Conservation (phyloP, 2,888 invertebrate species). For the Catonia carolina region DNA sequence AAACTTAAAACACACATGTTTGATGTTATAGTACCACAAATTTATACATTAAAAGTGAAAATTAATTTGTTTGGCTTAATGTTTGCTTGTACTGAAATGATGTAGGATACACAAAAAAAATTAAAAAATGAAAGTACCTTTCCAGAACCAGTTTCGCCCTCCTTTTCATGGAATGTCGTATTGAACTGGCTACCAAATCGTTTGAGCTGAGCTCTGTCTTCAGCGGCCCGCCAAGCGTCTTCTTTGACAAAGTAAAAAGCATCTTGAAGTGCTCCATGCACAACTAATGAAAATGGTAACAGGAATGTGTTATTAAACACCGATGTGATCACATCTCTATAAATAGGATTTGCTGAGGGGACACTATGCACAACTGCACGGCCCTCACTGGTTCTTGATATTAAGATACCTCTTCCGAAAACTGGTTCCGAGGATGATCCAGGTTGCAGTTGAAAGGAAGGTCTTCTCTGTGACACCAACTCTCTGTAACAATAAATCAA, state of each 20-base stretch:
- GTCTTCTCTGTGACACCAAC: not conserved
- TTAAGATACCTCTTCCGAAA: slow-evolving; percentile 72
- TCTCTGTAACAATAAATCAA: not conserved
- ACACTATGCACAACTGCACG: slow-evolving; percentile 74
- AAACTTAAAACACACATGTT: too few species aligned
- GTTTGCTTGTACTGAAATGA: too few species aligned
- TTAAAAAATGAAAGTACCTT: slow-evolving; percentile 33
- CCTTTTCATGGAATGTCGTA: slow-evolving; percentile 82
- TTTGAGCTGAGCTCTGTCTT: slow-evolving; percentile 82
- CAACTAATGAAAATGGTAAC: slow-evolving; percentile 78
- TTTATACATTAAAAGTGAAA: too few species aligned
- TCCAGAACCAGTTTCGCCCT: slow-evolving; percentile 43
- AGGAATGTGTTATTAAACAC: slow-evolving; percentile 85
- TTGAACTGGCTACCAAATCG: slow-evolving; percentile 85
- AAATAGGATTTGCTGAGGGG: slow-evolving; percentile 83
- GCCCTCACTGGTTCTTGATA: slow-evolving; percentile 70
- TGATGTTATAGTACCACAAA: too few species aligned
- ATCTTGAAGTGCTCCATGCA: slow-evolving; percentile 76
- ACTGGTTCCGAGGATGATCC: slow-evolving; percentile 83
- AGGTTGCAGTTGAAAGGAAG: slow-evolving; percentile 43
- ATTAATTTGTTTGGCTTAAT: too few species aligned
- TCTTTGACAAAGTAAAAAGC: slow-evolving; percentile 92
- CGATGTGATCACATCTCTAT: slow-evolving; percentile 85
- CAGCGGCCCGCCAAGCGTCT: slow-evolving; percentile 80
- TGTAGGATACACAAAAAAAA: slow-evolving; percentile 6